Conservation (phyloP, 2,797 vertebrate genomes). For the Peromyscus attwateri region DNA sequence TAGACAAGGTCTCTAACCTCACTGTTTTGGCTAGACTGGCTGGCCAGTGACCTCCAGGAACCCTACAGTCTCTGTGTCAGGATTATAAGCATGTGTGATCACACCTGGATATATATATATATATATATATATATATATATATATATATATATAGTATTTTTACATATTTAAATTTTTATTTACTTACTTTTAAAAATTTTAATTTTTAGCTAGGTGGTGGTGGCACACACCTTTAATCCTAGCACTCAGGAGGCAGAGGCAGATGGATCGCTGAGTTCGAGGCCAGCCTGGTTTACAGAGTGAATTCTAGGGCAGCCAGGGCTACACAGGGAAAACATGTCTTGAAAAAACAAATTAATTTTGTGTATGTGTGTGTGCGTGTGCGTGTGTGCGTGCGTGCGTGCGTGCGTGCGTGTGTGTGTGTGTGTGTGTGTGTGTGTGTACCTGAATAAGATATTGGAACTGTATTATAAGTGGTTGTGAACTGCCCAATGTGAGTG, state of each 20-base stretch:
- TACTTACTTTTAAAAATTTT: background rate
- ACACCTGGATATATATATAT: background rate
- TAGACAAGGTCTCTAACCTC: background rate
- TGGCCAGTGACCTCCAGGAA: background rate
- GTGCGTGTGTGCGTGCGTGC: background rate
- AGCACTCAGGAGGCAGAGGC: too few relatives aligned
- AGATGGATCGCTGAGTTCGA: too few relatives aligned
- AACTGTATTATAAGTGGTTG: background rate
- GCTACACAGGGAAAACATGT: too few relatives aligned
- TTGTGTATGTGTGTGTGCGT: background rate
- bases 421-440: background rate
- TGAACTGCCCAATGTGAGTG: background rate
- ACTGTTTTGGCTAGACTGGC: background rate
- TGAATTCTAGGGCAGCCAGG: too few relatives aligned
- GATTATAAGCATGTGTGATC: background rate
- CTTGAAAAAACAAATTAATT: background rate
- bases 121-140: too few relatives aligned
- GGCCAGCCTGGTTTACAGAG: too few relatives aligned
- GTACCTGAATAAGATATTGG: background rate
- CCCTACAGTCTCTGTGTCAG: background rate
- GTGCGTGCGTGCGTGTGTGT: background rate
- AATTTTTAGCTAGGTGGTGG: background rate
- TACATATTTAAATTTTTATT: background rate
- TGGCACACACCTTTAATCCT: too few relatives aligned
- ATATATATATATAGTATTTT: too few relatives aligned